Evolutionary conservation across 2,113 vertebrate species (phyloP), one percentile per base, ranked within the genome.

Genomic region (Tapirus terrestris): DNA sequence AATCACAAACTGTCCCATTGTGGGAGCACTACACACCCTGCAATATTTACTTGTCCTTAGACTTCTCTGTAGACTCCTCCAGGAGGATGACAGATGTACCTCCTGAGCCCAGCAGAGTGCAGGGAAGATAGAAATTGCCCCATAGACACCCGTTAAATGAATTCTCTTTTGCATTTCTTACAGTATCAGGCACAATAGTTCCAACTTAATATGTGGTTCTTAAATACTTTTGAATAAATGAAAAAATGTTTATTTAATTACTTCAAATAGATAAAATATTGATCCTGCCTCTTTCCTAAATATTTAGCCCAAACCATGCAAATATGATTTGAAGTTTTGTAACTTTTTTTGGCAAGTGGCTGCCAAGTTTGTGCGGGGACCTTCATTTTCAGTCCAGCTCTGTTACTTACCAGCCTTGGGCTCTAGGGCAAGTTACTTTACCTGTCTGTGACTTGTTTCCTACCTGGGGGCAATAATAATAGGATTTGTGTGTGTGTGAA

Each of bases 41-140:
- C 25, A 51, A 39, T 76, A 68, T 68, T 89, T 68, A 60, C 68
- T 89, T 93, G 90, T 89, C 90, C 90, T 83, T 92, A 70, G 51
- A 60, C 91, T 60, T 92, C 68, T 76, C 51, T 89, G 36, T 88
- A 58, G 75, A 45, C 31, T 81, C 63, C 33, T 76, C 2, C 39
- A 76, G 77, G 67, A 21, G 33, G 61, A 67, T 76, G 77, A 53
- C 60, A 89, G 83, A 18, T 72, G 33, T 93, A 60, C 51, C 77
- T 48, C 75, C 45, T 25, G 48, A 89, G 58, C 43, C 84, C 60
- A 27, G 48, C 68, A 60, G 51, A 76, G 31, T 18, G 8, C 25
- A 60, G 21, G 25, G 33, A 73, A 88, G 48, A 51, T 17, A 89
- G 90, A 82, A 82, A 60, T 48, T 36, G 25, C 67, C 67, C 33